Conservation (phyloP, 2,113 vertebrate genomes). For the Alaudala cheleensis region DNA sequence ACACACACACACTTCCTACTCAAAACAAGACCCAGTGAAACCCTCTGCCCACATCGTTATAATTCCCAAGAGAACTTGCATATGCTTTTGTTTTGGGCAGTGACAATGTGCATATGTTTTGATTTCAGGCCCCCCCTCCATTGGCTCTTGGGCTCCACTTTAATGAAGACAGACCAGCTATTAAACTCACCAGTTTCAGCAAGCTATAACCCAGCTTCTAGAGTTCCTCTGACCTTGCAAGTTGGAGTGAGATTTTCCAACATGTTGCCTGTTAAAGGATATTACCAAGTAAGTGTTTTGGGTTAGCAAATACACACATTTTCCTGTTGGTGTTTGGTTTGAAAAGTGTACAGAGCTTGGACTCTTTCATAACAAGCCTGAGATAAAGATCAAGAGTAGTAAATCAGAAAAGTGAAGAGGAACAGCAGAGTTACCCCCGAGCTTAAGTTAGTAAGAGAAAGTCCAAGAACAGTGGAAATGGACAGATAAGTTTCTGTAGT, state of each 20-base stretch:
- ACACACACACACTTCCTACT: constrained; percentile 50
- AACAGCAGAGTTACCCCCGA: not conserved
- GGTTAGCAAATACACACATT: not conserved
- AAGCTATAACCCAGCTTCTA: not conserved
- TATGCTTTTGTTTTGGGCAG: constrained; percentile 69
- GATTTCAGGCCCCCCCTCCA: constrained; percentile 9
- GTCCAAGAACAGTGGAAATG: not conserved
- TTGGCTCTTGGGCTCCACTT: constrained; percentile 15
- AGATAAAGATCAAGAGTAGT: not conserved
- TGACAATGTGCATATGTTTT: constrained; percentile 64
- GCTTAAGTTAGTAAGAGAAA: not conserved
- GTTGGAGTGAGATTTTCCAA: constrained; percentile 7
- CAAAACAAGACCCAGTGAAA: constrained; percentile 56
- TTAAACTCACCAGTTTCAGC: constrained; percentile 1
- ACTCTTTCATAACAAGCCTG: not conserved
- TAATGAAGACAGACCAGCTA: constrained; percentile 39
- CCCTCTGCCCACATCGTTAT: constrained; percentile 59
- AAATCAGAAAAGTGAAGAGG: not conserved
- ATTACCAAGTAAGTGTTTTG: not conserved
- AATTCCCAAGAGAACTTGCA: constrained; percentile 60
- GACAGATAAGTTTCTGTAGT: not conserved
- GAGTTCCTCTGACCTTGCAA: constrained; percentile 7
- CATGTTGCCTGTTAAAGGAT: not conserved
- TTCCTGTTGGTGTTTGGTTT: not conserved
- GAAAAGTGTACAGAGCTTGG: not conserved